A percentile compares a stretch with the other conserved stretches of the same genome.
phyloP scores from a whole-genome alignment of 2,888 invertebrate species.

The Dromius quadrimaculatus region DNA sequence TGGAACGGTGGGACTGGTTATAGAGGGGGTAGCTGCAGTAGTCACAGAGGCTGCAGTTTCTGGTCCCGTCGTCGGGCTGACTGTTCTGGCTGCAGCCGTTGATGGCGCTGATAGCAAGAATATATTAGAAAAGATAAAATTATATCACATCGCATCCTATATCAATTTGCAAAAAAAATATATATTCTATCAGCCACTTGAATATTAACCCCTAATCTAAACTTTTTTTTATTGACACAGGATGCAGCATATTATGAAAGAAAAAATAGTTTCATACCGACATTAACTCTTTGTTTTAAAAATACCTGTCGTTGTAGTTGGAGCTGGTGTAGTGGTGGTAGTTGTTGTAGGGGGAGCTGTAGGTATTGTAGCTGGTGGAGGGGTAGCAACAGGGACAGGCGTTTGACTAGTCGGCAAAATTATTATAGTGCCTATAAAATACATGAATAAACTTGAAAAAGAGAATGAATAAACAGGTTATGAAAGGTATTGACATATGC shows the following conservation, averaged over 20 bases:
- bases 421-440: neutral
- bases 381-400: slow-evolving; percentile 1
- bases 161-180: no score
- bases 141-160: no score
- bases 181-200: no score
- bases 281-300: no score
- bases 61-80: neutral
- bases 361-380: slow-evolving; percentile 15
- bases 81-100: slow-evolving; percentile 12
- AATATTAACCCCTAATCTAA: no score
- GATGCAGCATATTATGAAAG: no score
- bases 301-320: neutral
- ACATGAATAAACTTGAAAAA: no score
- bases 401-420: neutral
- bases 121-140: neutral
- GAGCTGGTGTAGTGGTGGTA: neutral
- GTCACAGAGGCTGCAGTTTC: slow-evolving; percentile 26
- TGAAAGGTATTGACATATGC: no score
- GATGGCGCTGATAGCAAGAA: slow-evolving; percentile 16
- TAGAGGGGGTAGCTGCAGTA: slow-evolving; percentile 13
- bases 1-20: neutral
- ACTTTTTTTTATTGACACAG: no score
- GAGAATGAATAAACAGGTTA: no score
- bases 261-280: no score
- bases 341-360: neutral